phyloP scores from a whole-genome alignment of 2,888 invertebrate species.

The Toxonevra muliebris region DNA sequence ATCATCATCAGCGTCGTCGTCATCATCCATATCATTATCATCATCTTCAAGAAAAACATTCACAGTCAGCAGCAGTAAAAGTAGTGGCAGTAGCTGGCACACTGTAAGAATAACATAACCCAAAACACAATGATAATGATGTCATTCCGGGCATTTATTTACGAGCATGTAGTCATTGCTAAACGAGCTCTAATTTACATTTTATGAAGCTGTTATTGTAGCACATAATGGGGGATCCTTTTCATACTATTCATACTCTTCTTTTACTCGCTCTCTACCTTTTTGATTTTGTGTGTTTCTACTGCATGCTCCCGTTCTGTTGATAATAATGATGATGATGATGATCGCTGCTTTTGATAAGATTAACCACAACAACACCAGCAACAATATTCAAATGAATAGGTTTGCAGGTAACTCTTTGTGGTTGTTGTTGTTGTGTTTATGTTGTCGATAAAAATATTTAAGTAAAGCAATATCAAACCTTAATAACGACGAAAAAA shows the following conservation, averaged over 20 bases:
- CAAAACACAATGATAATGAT: slow-evolving; percentile 55
- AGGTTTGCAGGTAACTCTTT: too few species aligned
- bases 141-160: slow-evolving; percentile 62
- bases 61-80: slow-evolving; percentile 36
- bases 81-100: neutral
- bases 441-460: too few species aligned
- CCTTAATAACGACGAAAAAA: too few species aligned
- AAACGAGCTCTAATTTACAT: slow-evolving; percentile 64
- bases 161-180: slow-evolving; percentile 60
- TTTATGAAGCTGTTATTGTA: slow-evolving; percentile 60
- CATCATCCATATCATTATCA: slow-evolving; percentile 51
- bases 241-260: neutral
- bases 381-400: neutral
- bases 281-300: neutral
- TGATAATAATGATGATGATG: slow-evolving; percentile 24
- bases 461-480: too few species aligned
- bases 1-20: slow-evolving; percentile 41
- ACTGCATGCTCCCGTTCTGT: slow-evolving; percentile 31
- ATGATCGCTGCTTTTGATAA: neutral
- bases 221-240: slow-evolving; percentile 34
- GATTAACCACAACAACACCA: neutral
- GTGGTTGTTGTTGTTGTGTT: too few species aligned
- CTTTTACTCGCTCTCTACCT: too few species aligned
- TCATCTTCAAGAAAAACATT: slow-evolving; percentile 40
- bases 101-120: slow-evolving; percentile 23